phyloP scores from a whole-genome alignment of 2,797 vertebrate genomes.

The Lutra lutra region DNA sequence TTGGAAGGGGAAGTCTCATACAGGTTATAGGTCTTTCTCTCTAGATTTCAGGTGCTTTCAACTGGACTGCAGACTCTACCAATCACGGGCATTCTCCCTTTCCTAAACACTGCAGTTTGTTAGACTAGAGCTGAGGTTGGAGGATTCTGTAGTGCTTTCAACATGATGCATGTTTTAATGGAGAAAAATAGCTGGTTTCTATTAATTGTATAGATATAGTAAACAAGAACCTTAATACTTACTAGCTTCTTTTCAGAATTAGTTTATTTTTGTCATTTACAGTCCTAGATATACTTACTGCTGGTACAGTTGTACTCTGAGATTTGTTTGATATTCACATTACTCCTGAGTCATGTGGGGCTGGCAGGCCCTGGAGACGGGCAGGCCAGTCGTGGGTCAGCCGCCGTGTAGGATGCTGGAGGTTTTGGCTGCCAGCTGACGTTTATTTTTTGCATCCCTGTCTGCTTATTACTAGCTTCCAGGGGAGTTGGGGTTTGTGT shows the following conservation, averaged over 20 bases:
- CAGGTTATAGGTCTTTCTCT: slow-evolving; percentile 88
- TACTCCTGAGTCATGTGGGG: slow-evolving; percentile 88
- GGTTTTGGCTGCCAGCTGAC: slow-evolving; percentile 84
- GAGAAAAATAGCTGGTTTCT: slow-evolving; percentile 98
- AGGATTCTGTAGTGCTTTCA: slow-evolving; percentile 93
- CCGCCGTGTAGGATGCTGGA: slow-evolving; percentile 88
- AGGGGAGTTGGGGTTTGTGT: slow-evolving; percentile 65
- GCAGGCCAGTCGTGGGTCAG: slow-evolving; percentile 75
- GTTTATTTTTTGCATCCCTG: slow-evolving; percentile 80
- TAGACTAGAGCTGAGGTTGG: slow-evolving; percentile 89
- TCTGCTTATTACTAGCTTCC: slow-evolving; percentile 80
- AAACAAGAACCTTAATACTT: slow-evolving; percentile 90
- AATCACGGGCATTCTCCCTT: slow-evolving; percentile 88
- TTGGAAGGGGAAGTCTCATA: slow-evolving; percentile 87
- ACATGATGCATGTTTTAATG: slow-evolving; percentile 90
- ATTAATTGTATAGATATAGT: slow-evolving; percentile 96
- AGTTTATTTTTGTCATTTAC: slow-evolving; percentile 95
- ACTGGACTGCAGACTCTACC: slow-evolving; percentile 90
- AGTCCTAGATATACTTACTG: slow-evolving; percentile 97
- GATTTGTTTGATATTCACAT: slow-evolving; percentile 89
- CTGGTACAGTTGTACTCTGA: slow-evolving; percentile 99
- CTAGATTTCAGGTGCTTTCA: slow-evolving; percentile 89
- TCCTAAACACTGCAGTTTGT: slow-evolving; percentile 91
- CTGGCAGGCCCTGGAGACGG: slow-evolving; percentile 88
- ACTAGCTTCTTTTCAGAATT: slow-evolving; percentile 92